Base-by-base conservation (phyloP, 2,797 vertebrate genomes). In the Poeciliopsis infans region DNA sequence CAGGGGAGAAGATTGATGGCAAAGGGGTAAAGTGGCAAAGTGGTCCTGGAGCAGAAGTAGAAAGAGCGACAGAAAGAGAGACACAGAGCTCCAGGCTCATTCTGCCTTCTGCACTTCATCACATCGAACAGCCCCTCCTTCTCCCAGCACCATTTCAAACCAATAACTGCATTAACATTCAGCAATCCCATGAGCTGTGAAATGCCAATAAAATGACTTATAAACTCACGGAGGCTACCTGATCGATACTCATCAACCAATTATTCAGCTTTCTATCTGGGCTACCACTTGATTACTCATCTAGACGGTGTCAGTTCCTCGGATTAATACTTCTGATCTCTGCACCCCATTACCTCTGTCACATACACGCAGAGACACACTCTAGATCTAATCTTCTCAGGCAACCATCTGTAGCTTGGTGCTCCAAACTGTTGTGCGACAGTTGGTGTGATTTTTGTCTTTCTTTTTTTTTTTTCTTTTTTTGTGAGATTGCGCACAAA, bases 241-340 rank as follows among this genome's bases (percentile, higher is more conserved):
- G 16, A 81, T 94, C 90, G 77, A 88, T 92, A 89, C 79, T 86
- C 69, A 88, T 89, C 84, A 88, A 79, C 80, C 79, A 84, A 89
- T 91, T 94, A 89, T 72, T 79, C 64, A 61, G 75, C 66, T 79
- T 75, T 84, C 83, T 82, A 80, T 91, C 74, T 68, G 36, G 79
- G 61, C 77, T 43, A 53, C 72, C 4, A 1, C 82, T 77, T 15
- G 41, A 87, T 86, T 85, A 71, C 66, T 91, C 80, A 88, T 91
- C 85, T 85, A 83, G 74, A 66, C 55, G 70, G 81, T 79, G 69
- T 85, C 84, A 87, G 18, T 84, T 79, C 31, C 74, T 46, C 53
- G 83, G 79, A 89, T 91, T 77, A 92, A 91, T 85, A 76, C 73
- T 73, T 81, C 85, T 86, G 86, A 90, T 88, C 80, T 64, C 57